Evolutionary conservation across 2,888 invertebrate genomes (phyloP), one percentile per base, ranked within the genome.

Genomic region (Eudemis profundana): DNA sequence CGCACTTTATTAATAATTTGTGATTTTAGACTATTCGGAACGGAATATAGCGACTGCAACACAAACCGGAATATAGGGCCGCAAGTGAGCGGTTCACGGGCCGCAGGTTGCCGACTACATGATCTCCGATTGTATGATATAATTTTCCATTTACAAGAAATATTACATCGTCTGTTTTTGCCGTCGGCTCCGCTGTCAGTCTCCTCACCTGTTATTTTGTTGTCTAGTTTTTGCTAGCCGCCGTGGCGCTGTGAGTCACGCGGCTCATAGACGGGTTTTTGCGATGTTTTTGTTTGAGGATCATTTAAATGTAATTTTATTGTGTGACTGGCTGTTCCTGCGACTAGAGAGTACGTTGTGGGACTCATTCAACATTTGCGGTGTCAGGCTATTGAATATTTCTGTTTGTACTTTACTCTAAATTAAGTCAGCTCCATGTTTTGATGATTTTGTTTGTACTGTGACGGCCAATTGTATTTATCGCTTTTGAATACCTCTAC

Each of bases 151-250:
- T 54, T 27, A 50, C 29, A 33, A 10, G 5, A 33, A 8, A 33
- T 33, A 54, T 42, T 54, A 54, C 23, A 40, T 54, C 27, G 42
- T 27, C n/a, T 1, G 54, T 54, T 54, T 54, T 54, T 54, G 54
- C 27, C 7, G 33, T 4, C 33, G 8, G 15, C 10, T 33, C n/a
- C 12, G 40, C 40, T 57, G 63, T 50, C 63, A 63, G 57, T 57
- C 51, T 8, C 33, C 56, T 56, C 63, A 57, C 63, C 63, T 63
- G 63, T 63, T 50, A 63, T 63, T 63, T 57, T 50, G 63, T 63
- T 56, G 63, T 63, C 42, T 36, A 14, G 14, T 56, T 56, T 57
- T 50, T 62, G 42, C 17, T n/a, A 3, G 33, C 29, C 5, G 8
- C 1, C 23, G 23, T 7, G 33, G 19, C 38, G 15, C 27, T n/a